These are phyloP conservation scores for Parapristionchus giblindavisi DNA, from an alignment of 2,888 invertebrate genomes.

Conservation along the genomic window DNA sequence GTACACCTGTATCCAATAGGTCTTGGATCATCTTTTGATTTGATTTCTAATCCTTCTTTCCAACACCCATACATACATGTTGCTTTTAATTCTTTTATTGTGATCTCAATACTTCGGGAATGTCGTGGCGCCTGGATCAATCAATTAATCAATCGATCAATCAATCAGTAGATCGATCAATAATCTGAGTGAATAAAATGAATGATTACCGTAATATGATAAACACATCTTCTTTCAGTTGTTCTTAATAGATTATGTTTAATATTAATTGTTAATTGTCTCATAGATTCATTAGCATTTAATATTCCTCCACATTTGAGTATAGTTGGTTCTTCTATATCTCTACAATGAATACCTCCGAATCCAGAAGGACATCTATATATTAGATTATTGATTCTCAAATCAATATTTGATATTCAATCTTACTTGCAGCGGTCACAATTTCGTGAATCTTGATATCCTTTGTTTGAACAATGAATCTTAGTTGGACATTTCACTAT, in stretches of 20 bases:
- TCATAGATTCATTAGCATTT: neutral
- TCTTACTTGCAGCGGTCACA: slow-evolving; percentile 16
- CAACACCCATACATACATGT: slow-evolving; percentile 34
- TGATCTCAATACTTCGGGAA: neutral
- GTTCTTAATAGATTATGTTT: neutral
- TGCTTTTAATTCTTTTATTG: slow-evolving; percentile 1
- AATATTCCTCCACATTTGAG: slow-evolving; percentile 22
- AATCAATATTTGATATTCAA: neutral
- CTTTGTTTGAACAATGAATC: slow-evolving; percentile 32
- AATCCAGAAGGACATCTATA: slow-evolving; percentile 34
- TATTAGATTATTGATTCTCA: too few relatives aligned
- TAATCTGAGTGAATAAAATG: neutral
- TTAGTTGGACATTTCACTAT: slow-evolving; percentile 13
- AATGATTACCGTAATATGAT: slow-evolving; percentile 19
- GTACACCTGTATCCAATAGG: slow-evolving; percentile 28
- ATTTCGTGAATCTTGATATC: slow-evolving; percentile 24
- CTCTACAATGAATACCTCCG: slow-evolving; percentile 18
- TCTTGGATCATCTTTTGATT: slow-evolving; percentile 6
- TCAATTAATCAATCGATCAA: neutral
- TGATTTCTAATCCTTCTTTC: slow-evolving; percentile 32
- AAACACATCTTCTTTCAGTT: slow-evolving; percentile 22
- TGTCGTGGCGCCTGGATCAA: slow-evolving; percentile 5
- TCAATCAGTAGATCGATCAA: neutral
- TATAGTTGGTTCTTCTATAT: slow-evolving; percentile 21
- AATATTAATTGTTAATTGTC: slow-evolving; percentile 22